Conservation (phyloP, 2,113 vertebrate genomes). For the Rhodinocichla rosea region DNA sequence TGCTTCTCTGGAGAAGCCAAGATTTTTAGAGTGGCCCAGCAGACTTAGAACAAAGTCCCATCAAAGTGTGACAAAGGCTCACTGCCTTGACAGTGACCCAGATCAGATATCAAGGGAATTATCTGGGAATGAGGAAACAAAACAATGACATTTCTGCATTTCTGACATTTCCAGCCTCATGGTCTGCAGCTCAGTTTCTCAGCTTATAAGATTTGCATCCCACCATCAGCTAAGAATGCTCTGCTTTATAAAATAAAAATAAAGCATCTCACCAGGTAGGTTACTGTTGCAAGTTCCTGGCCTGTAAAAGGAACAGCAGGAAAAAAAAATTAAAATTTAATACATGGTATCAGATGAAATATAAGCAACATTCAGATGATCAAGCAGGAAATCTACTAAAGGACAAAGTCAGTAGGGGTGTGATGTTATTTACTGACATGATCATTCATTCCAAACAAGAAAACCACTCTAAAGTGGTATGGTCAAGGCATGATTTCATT, state of each 20-base stretch:
- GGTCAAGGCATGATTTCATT: neutral
- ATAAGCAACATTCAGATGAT: neutral
- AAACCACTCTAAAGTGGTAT: fast-evolving
- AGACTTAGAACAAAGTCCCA: neutral
- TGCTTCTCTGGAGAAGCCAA: neutral
- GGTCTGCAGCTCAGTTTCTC: neutral
- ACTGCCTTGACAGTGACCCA: neutral
- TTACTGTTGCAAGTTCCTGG: constrained; percentile 88
- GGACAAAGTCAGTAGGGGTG: neutral
- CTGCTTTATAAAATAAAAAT: neutral
- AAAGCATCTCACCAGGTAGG: constrained; percentile 83
- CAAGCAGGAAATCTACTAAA: neutral
- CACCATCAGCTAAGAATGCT: neutral
- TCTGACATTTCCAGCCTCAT: neutral
- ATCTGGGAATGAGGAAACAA: neutral
- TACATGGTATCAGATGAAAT: neutral
- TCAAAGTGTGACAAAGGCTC: neutral
- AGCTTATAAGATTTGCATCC: neutral
- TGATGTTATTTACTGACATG: neutral
- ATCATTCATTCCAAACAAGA: neutral
- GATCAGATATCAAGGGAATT: neutral
- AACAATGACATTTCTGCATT: neutral
- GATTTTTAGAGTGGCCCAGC: neutral
- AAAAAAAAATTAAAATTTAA: neutral
- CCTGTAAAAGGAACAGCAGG: constrained; percentile 69